A percentile compares a stretch with the other conserved stretches of the same genome.
Evolutionary conservation across 37 sponge, comb jelly and placozoan genomes (phyloP).

Genomic region (Lycopodina hypogea): DNA sequence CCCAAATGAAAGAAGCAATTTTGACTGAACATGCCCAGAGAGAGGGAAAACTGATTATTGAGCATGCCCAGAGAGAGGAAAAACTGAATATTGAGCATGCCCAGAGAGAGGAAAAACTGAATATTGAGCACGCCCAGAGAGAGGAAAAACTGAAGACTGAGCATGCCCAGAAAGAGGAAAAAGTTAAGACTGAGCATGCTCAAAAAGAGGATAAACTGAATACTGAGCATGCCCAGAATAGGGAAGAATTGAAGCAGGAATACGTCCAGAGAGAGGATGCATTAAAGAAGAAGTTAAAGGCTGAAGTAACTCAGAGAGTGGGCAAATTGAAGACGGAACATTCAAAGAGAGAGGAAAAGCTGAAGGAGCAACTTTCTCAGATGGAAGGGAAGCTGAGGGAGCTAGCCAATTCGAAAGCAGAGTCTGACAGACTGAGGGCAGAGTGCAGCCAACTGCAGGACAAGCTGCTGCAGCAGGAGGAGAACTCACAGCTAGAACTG

Average conservation of each 20-base stretch:
- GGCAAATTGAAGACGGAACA: neutral
- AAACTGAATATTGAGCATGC: too few species aligned
- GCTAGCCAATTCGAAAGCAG: neutral
- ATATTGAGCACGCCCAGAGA: neutral
- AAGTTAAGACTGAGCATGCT: neutral
- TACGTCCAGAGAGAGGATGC: neutral
- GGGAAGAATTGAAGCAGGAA: neutral
- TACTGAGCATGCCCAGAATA: slow-evolving; percentile 1
- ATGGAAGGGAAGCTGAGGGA: neutral
- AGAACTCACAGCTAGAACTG: neutral
- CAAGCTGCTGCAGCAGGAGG: neutral
- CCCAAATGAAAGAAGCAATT: too few species aligned
- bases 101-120: neutral
- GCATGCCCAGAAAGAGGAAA: slow-evolving; percentile 3
- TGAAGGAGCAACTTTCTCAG: neutral
- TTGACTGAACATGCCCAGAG: too few species aligned
- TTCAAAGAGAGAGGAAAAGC: neutral
- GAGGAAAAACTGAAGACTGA: slow-evolving; percentile 3
- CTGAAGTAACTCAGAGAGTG: neutral
- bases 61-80: too few species aligned
- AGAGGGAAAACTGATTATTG: too few species aligned
- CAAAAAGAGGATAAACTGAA: neutral
- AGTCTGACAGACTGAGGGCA: neutral
- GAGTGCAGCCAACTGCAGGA: neutral
- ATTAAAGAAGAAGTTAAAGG: neutral